Evolutionary conservation across 2,797 vertebrate species (phyloP).

Genomic region (Lycodopsis pacificus): DNA sequence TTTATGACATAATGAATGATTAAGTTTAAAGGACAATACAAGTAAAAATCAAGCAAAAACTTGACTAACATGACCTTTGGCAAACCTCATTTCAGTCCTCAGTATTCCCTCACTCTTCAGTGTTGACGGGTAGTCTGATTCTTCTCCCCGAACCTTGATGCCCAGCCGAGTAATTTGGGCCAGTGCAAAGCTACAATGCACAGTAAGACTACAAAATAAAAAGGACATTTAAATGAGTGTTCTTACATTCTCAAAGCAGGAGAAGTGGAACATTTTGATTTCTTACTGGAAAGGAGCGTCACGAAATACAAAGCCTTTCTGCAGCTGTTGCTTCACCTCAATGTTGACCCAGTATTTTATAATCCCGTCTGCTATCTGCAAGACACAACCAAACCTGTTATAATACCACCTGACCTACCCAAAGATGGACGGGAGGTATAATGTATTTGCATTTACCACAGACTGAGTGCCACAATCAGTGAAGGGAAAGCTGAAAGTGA

Average conservation of each 20-base stretch:
- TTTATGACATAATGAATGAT: neutral
- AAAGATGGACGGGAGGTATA: no score
- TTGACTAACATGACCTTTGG: slow-evolving; percentile 63
- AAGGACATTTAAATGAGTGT: neutral
- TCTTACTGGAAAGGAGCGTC: slow-evolving; percentile 65
- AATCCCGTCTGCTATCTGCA: slow-evolving; percentile 53
- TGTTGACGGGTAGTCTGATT: neutral
- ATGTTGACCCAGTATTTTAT: slow-evolving; percentile 68
- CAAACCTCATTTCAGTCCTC: slow-evolving; percentile 73
- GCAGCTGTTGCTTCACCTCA: slow-evolving; percentile 34
- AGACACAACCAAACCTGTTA: slow-evolving; percentile 8
- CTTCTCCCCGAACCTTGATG: slow-evolving; percentile 19
- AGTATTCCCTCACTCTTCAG: slow-evolving; percentile 59
- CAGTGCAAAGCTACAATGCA: slow-evolving; percentile 65
- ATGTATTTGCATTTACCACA: slow-evolving; percentile 42
- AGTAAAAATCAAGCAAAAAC: neutral
- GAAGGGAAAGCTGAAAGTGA: slow-evolving; percentile 68
- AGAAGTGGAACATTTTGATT: neutral
- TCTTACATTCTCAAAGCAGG: neutral
- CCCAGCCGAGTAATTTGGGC: slow-evolving; percentile 34
- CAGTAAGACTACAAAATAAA: slow-evolving; percentile 48
- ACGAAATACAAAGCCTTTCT: slow-evolving; percentile 42
- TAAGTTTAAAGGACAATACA: neutral
- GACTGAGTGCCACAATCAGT: slow-evolving; percentile 61
- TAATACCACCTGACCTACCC: neutral